These are phyloP conservation scores for Macrophya annulata DNA, from an alignment of 2,888 invertebrate species.

Conservation along the genomic window DNA sequence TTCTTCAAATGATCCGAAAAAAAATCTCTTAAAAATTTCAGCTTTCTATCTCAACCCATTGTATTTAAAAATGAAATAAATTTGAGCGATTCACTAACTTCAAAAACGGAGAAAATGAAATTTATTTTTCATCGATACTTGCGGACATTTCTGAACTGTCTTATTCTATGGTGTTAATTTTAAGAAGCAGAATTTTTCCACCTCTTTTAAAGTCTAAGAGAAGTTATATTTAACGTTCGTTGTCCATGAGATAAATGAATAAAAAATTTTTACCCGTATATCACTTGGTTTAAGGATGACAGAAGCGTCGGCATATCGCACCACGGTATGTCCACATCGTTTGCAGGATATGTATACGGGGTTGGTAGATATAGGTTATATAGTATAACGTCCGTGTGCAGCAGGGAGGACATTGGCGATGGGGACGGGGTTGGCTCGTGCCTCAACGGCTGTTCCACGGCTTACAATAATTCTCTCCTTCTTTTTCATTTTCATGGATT, in stretches of 20 bases:
- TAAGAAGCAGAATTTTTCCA: conserved; percentile 23
- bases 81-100: no score
- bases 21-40: no score
- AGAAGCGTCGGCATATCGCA: not conserved
- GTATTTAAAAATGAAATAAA: no score
- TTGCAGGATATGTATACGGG: not conserved
- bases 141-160: no score
- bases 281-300: not conserved
- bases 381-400: not conserved
- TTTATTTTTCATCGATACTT: no score
- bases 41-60: not conserved
- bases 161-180: not conserved
- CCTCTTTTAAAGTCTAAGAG: not conserved
- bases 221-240: conserved; percentile 3
- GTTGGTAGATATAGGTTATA: not conserved
- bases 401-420: not conserved
- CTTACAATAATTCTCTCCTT: conserved; percentile 53
- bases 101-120: no score
- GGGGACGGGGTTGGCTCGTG: conserved; percentile 32
- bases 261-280: conserved; percentile 14
- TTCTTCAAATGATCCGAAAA: no score
- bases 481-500: conserved; percentile 54
- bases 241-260: conserved; percentile 24
- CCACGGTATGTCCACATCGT: not conserved
- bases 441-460: conserved; percentile 35